Evolutionary conservation across 1,140 invertebrate species (phyloP).

Genomic region (Cheumatopsyche charites): DNA sequence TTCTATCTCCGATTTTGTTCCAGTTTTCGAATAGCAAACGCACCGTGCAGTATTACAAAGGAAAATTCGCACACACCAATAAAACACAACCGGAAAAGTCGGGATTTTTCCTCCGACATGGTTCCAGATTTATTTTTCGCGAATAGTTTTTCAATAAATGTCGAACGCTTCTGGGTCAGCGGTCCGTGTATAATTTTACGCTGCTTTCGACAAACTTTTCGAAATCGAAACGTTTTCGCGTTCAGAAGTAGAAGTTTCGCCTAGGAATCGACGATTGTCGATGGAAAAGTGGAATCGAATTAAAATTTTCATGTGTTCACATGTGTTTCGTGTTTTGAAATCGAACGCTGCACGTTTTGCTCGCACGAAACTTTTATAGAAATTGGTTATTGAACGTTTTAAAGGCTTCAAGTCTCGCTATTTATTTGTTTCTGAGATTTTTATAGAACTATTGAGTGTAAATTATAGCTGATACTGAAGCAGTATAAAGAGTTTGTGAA

Average conservation of each 20-base stretch:
- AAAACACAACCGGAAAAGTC: too few species aligned
- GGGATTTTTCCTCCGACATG: background rate
- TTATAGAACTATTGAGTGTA: too few species aligned
- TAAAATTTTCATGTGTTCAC: background rate
- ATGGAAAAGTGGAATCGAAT: background rate
- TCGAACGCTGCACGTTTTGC: background rate
- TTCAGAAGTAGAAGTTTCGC: conserved; percentile 1
- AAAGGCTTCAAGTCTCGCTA: too few species aligned
- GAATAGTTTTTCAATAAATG: conserved; percentile 27
- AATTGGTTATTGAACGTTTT: too few species aligned
- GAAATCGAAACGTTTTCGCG: background rate
- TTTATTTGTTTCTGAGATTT: too few species aligned
- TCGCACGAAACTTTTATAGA: too few species aligned
- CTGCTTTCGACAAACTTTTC: background rate
- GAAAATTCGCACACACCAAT: too few species aligned
- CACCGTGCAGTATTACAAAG: too few species aligned
- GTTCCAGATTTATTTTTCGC: background rate
- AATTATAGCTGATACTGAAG: too few species aligned
- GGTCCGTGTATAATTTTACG: conserved; percentile 12
- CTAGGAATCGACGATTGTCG: background rate
- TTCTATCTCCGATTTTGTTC: too few species aligned
- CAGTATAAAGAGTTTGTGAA: too few species aligned
- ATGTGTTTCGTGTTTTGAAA: background rate
- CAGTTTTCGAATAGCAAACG: too few species aligned
- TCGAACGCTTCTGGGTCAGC: conserved; percentile 10